Conservation (phyloP, 2,888 invertebrate species). For the Epirrhoe tristata region DNA sequence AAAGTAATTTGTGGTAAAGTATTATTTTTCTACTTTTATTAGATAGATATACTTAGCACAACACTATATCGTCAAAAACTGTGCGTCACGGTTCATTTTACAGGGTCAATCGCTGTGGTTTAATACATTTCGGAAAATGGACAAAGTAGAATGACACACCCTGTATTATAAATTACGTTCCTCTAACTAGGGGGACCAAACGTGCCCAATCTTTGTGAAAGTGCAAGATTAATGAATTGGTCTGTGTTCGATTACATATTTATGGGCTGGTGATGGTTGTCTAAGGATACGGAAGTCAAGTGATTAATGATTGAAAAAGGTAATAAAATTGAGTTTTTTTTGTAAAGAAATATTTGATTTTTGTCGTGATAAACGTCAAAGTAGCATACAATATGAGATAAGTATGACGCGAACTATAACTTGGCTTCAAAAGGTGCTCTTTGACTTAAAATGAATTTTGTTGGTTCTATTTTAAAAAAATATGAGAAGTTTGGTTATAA, state of each 20-base stretch:
- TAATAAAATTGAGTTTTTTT: not conserved
- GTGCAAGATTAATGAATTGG: slow-evolving; percentile 49
- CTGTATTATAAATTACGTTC: slow-evolving; percentile 74
- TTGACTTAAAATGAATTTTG: not conserved
- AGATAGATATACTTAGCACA: slow-evolving; percentile 7
- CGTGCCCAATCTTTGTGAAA: slow-evolving; percentile 62
- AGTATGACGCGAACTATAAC: too few relatives aligned
- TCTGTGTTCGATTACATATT: slow-evolving; percentile 30
- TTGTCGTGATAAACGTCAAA: too few relatives aligned
- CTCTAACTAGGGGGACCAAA: slow-evolving; percentile 61
- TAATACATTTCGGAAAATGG: slow-evolving; percentile 72
- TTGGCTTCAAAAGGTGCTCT: too few relatives aligned
- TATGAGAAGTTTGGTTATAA: not conserved
- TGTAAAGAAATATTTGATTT: too few relatives aligned
- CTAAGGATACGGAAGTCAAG: slow-evolving; percentile 14
- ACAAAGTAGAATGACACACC: slow-evolving; percentile 71
- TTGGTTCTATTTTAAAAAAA: not conserved
- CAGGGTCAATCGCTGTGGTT: slow-evolving; percentile 78
- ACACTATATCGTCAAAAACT: slow-evolving; percentile 28
- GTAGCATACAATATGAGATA: too few relatives aligned
- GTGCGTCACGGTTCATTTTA: slow-evolving; percentile 63
- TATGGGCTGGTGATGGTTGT: slow-evolving; percentile 27
- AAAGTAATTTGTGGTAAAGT: too few relatives aligned
- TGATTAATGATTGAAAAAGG: slow-evolving; percentile 11
- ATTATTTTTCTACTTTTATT: too few relatives aligned